A percentile compares a stretch with the other conserved stretches of the same genome.
Conservation (phyloP, 2,113 vertebrate genomes). For the Tilapia sparmanii region DNA sequence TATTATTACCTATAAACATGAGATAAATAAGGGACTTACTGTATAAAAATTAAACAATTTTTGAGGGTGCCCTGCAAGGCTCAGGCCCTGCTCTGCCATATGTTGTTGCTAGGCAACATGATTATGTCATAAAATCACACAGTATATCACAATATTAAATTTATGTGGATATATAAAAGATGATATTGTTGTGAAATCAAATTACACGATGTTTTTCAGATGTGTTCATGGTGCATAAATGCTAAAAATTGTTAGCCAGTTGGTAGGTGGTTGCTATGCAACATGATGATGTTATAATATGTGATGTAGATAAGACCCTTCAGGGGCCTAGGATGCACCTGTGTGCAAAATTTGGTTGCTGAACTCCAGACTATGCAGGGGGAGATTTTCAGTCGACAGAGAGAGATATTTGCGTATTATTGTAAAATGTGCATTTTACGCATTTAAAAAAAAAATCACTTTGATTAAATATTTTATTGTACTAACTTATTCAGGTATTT, state of each 20-base stretch:
- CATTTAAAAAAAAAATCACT: fast-evolving
- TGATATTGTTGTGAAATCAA: background rate
- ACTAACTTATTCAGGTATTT: background rate
- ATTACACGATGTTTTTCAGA: background rate
- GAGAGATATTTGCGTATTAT: background rate
- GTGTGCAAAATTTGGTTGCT: background rate
- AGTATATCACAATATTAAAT: background rate
- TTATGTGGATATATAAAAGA: background rate
- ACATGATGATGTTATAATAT: background rate
- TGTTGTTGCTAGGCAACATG: background rate
- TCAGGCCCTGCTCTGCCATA: background rate
- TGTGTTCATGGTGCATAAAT: background rate
- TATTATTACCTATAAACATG: background rate
- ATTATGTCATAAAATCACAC: background rate
- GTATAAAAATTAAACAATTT: background rate
- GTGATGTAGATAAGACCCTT: background rate
- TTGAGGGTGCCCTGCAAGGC: background rate
- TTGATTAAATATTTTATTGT: background rate
- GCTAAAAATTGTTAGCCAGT: background rate
- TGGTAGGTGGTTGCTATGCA: background rate
- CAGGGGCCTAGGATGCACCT: background rate
- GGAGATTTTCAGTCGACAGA: background rate
- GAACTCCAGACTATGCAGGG: background rate
- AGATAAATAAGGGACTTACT: background rate
- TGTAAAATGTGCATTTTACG: background rate